Base-by-base conservation (phyloP, 2,888 invertebrate species). In the Acrocera orbiculus region DNA sequence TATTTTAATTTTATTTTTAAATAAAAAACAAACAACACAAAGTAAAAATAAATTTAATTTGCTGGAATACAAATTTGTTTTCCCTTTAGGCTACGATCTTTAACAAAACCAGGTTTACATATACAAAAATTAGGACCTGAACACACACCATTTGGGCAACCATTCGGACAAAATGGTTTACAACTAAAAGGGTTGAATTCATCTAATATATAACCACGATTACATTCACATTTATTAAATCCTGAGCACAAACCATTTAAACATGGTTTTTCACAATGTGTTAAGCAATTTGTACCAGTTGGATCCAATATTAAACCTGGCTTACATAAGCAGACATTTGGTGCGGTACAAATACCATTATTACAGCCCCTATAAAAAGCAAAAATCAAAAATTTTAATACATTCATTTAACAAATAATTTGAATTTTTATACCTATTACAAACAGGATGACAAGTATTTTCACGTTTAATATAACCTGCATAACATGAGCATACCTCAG, bases 121-220 rank as follows among this genome's bases (percentile, higher is more conserved):
- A 76, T 64, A 48, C 82, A 82, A 47, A 73, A 67, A 53, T 78
- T 73, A 0, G 81, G 81, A 0, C 70, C 69, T 0, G 76, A 69
- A 45, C 82, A 82, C 14, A 66, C 63, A 0, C 80, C 82, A 47
- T 81, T 81, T 7, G 64, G 63, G 44, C 82, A 82, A 2, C 79
- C 79, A n/a, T 67, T 67, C 0, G 68, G 63, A 45, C 81, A 81
- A 40, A 68, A 56, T 0, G 75, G 69, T 5, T 65, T 44, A 42
- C 76, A 76, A 34, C 67, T 64, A 28, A 51, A 50, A 2, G 45
- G 44, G 36, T 53, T 51, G 3, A 38, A 27, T 3, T 53, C 54
- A 40, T 70, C 67, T 19, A 47, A 37, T 2, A 58, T 42, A 36
- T 66, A 71, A 24, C 73, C 73, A 9, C 56, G 39, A 35, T 65